Evolutionary conservation across 2,888 invertebrate genomes (phyloP), one percentile per base, ranked within the genome.

Genomic region (Drosophila yooni): DNA sequence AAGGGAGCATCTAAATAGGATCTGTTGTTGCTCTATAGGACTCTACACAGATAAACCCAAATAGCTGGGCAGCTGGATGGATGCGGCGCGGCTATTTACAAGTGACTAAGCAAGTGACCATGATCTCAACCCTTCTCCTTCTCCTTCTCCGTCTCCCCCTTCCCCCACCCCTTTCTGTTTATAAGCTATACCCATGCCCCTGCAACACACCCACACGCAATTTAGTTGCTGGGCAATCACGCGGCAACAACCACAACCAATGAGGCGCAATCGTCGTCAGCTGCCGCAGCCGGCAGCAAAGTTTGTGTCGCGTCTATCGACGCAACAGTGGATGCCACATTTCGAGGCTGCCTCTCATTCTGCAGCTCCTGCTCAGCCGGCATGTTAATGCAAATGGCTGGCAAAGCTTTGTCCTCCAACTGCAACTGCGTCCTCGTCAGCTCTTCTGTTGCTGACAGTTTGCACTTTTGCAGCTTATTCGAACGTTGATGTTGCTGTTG

Each of bases 321-420:
- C 69, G 71, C 34, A 62, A 62, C 61, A 75, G 48, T 65, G 62
- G 74, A 62, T 62, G 75, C 76, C 64, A 33, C 76, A 70, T 54
- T 81, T 52, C 70, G 77, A 38, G 63, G 67, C 58, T 31, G 61
- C 63, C 64, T 67, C 65, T 62, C 72, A 31, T 57, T 67, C 63
- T 52, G 54, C 59, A 31, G 33, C 67, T 74, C 61, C 54, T 60
- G 56, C 68, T 84, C 84, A 79, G 76, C 82, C 60, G 89, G 85
- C 82, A 86, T 86, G 88, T 84, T 89, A 89, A 89, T 86, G 85
- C 89, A 88, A 90, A 86, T 86, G 77, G 79, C 74, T 72, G 90
- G 74, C 59, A 64, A 71, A 73, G 74, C 78, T 79, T 79, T 71
- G 65, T 69, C 76, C 59, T 46, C 56, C 50, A 64, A 66, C 51